Percentiles rank a stretch among this genome's conserved stretches.
Evolutionary conservation across 1,140 invertebrate species (phyloP).

Genomic region (Lordiphosa collinella): DNA sequence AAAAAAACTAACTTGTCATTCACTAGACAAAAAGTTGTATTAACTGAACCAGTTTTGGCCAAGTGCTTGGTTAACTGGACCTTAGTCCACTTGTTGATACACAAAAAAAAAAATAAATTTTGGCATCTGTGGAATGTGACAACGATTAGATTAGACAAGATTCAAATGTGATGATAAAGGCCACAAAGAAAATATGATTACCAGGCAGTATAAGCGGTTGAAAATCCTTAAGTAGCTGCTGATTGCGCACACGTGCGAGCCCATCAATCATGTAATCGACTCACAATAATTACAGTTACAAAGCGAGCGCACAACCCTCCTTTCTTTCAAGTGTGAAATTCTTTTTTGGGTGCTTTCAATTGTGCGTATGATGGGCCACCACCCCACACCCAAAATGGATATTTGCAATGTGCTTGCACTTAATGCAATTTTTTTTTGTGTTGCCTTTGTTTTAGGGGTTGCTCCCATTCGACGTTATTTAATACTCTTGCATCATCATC

Average conservation of each 20-base stretch:
- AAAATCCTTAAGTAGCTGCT: conserved; percentile 13
- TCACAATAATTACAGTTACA: conserved; percentile 40
- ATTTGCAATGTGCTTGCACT: conserved; percentile 25
- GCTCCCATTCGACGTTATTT: conserved; percentile 40
- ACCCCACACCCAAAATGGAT: conserved; percentile 9
- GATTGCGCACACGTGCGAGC: conserved; percentile 54
- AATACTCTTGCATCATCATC: conserved; percentile 57
- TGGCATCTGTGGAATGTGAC: conserved; percentile 41
- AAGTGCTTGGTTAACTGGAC: conserved; percentile 42
- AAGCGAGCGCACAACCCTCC: not conserved
- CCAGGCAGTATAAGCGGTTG: not conserved
- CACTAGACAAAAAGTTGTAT: conserved; percentile 8
- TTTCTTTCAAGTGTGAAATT: conserved; percentile 55
- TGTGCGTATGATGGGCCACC: conserved; percentile 46
- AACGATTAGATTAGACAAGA: conserved; percentile 38
- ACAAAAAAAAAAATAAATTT: conserved; percentile 4
- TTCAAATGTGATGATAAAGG: conserved; percentile 11
- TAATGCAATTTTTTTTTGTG: conserved; percentile 59
- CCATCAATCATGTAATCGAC: conserved; percentile 64
- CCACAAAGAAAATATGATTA: conserved; percentile 13
- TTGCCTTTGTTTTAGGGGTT: conserved; percentile 60
- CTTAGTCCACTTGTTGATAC: conserved; percentile 45
- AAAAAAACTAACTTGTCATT: conserved; percentile 13
- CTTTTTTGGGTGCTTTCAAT: conserved; percentile 39
- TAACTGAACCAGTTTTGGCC: conserved; percentile 36